phyloP scores from a whole-genome alignment of 1,140 invertebrate species.

The Drosophila lini region DNA sequence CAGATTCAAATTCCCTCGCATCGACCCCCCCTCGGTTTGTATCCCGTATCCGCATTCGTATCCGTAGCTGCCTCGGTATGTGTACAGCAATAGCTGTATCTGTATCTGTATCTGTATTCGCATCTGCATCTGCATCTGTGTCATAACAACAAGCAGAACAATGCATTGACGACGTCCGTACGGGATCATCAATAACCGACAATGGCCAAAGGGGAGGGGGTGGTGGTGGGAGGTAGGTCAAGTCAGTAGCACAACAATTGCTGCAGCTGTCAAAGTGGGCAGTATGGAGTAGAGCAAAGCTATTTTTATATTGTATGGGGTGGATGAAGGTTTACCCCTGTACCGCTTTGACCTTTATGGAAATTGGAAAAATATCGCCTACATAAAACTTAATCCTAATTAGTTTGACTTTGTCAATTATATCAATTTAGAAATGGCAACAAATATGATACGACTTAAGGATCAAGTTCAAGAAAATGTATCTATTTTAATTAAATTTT shows the following conservation, averaged over 20 bases:
- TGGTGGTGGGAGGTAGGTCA: background rate
- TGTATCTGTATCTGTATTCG: background rate
- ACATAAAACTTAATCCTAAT: background rate
- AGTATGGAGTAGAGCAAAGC: no score
- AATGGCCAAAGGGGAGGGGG: background rate
- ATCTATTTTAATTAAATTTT: no score
- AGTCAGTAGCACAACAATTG: slow-evolving; percentile 38
- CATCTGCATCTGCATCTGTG: slow-evolving; percentile 25
- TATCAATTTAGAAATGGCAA: background rate
- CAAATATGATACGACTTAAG: background rate
- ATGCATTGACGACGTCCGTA: slow-evolving; percentile 5
- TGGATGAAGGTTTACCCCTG: background rate
- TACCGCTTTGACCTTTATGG: background rate
- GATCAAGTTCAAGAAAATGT: background rate
- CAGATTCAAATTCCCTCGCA: slow-evolving; percentile 1
- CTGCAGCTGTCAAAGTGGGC: slow-evolving; percentile 33
- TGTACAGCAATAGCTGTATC: background rate
- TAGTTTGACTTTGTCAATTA: background rate
- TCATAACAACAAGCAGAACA: slow-evolving; percentile 42
- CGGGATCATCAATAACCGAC: slow-evolving; percentile 51
- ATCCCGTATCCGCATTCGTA: background rate
- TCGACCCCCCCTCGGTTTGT: background rate
- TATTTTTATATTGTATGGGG: no score
- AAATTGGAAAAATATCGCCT: background rate
- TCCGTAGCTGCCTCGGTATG: background rate